Percentiles rank a stretch among this genome's conserved stretches.
These are phyloP conservation scores for Metopia argyrocephala DNA, from an alignment of 2,888 invertebrate genomes.

Conservation along the genomic window DNA sequence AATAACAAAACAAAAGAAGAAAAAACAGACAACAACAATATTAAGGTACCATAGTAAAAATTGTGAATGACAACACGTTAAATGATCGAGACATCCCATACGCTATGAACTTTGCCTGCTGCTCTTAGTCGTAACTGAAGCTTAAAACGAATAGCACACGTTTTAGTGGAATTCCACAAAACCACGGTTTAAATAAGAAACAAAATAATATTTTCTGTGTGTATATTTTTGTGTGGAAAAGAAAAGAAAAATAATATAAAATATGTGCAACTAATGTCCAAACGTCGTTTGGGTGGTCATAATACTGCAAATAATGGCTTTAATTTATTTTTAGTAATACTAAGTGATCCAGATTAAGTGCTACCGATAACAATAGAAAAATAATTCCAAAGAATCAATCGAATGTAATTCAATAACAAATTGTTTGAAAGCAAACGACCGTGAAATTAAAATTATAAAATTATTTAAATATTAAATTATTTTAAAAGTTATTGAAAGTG, in stretches of 20 bases:
- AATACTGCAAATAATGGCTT: not conserved
- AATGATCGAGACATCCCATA: slow-evolving; percentile 31
- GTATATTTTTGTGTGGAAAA: not conserved
- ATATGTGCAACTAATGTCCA: not conserved
- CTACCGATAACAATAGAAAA: not conserved
- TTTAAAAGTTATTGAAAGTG: no score
- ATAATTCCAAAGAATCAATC: no score
- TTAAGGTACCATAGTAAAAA: slow-evolving; percentile 11
- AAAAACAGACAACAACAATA: slow-evolving; percentile 12
- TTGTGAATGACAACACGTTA: slow-evolving; percentile 52
- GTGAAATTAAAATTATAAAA: no score
- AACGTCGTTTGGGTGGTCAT: slow-evolving; percentile 37
- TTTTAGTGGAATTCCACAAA: slow-evolving; percentile 20
- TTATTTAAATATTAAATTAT: no score
- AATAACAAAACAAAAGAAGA: not conserved
- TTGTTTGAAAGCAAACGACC: not conserved
- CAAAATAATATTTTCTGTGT: slow-evolving; percentile 18
- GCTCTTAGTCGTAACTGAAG: slow-evolving; percentile 65
- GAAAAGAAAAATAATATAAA: not conserved
- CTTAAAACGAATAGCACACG: slow-evolving; percentile 67
- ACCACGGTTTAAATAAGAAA: slow-evolving; percentile 6
- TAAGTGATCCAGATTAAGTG: slow-evolving; percentile 38
- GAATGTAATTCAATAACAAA: not conserved
- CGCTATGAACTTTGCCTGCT: slow-evolving; percentile 54
- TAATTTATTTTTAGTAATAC: not conserved